phyloP scores from a whole-genome alignment of 2,888 invertebrate species.

The Zeuzera pyrina region DNA sequence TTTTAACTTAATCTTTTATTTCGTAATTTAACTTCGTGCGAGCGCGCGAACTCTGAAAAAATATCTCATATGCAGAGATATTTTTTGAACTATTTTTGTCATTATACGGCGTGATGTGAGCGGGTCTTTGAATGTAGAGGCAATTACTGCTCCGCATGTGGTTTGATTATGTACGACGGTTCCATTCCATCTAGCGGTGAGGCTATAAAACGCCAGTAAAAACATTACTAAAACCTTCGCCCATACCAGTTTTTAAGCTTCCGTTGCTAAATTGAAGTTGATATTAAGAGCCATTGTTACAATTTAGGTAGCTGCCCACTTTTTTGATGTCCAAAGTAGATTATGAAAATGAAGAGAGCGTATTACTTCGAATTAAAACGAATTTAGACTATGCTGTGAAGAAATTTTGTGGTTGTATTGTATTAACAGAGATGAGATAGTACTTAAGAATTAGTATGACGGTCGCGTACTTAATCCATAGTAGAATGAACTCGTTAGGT shows the following conservation, averaged over 20 bases:
- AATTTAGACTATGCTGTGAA: no score
- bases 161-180: constrained; percentile 65
- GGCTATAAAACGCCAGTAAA: constrained; percentile 55
- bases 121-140: constrained; percentile 69
- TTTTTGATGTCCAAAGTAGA: constrained; percentile 26
- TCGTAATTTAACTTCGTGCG: constrained; percentile 69
- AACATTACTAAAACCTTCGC: constrained; percentile 59
- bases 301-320: constrained; percentile 29
- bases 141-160: constrained; percentile 72
- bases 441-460: constrained; percentile 13
- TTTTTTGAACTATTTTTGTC: constrained; percentile 73
- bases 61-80: constrained; percentile 67
- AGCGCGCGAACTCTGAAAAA: constrained; percentile 68
- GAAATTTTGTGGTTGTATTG: constrained; percentile 25
- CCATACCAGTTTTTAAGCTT: constrained; percentile 59
- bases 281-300: constrained; percentile 54
- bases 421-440: constrained; percentile 17
- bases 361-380: constrained; percentile 20
- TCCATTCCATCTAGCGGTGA: constrained; percentile 61
- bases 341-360: constrained; percentile 24
- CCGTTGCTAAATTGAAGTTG: constrained; percentile 66
- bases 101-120: constrained; percentile 72
- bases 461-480: no score
- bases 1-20: constrained; percentile 74
- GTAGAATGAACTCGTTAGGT: no score